Evolutionary conservation across 2,797 vertebrate species (phyloP).

Genomic region (Phataginus tetradactyla): DNA sequence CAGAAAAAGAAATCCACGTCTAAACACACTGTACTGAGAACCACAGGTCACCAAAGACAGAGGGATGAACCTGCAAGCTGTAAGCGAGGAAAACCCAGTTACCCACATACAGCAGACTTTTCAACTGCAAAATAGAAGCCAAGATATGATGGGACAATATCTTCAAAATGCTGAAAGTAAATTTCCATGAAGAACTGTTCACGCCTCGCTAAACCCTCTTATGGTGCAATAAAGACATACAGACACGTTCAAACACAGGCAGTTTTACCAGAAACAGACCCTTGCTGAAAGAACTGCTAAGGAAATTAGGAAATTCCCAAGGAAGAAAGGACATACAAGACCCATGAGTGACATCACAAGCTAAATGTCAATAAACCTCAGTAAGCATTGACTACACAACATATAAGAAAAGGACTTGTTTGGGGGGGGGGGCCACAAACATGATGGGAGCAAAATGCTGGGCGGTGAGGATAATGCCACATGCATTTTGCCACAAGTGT

Average conservation of each 20-base stretch:
- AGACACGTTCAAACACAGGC: neutral
- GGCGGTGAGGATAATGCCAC: neutral
- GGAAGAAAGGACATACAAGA: neutral
- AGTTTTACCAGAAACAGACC: neutral
- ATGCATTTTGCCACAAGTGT: neutral
- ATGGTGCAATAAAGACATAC: neutral
- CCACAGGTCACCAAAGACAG: neutral
- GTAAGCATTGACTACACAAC: neutral
- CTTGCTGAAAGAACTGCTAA: neutral
- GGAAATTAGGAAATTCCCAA: neutral
- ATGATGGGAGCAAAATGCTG: neutral
- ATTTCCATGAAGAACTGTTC: no score
- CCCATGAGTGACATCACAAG: no score
- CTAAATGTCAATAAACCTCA: neutral
- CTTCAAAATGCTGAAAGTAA: fast-evolving
- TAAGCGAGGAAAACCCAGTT: neutral
- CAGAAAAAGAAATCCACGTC: neutral
- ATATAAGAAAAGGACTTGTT: neutral
- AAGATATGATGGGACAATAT: fast-evolving
- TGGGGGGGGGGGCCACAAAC: neutral
- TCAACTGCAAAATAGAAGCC: neutral
- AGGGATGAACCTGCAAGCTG: fast-evolving
- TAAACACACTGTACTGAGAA: neutral
- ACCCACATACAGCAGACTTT: neutral
- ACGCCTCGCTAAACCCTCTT: fast-evolving